These are phyloP conservation scores for Caenorhabditis wallacei DNA, from an alignment of 2,888 invertebrate genomes.

Conservation along the genomic window DNA sequence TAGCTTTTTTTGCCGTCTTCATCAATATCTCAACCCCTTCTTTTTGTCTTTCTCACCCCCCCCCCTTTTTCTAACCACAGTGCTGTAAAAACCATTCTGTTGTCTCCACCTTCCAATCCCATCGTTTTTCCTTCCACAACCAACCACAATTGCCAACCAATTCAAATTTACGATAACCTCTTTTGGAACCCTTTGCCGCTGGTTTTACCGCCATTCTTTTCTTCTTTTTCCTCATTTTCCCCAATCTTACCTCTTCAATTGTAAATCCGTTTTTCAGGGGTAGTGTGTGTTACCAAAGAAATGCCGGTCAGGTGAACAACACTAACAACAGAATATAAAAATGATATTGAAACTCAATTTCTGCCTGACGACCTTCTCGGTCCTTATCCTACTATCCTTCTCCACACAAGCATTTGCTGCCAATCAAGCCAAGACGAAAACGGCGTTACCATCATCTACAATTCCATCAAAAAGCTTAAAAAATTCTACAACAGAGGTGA, in stretches of 20 bases:
- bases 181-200: constrained; percentile 51
- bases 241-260: constrained; percentile 26
- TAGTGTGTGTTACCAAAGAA: constrained; percentile 56
- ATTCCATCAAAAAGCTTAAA: constrained; percentile 5
- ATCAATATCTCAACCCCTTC: constrained; percentile 33
- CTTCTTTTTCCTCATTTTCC: background rate
- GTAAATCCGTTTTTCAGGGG: constrained; percentile 52
- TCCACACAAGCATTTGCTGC: constrained; percentile 63
- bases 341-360: constrained; percentile 54
- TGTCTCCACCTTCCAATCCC: background rate
- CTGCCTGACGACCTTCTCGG: constrained; percentile 57
- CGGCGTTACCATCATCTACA: constrained; percentile 2
- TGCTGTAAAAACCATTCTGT: constrained; percentile 45
- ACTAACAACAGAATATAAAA: constrained; percentile 27
- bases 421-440: constrained; percentile 59
- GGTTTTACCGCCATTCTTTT: constrained; percentile 26
- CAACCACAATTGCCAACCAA: constrained; percentile 21
- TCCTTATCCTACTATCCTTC: constrained; percentile 55
- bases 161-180: constrained; percentile 61
- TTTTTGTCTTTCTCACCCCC: constrained; percentile 2
- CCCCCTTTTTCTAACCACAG: background rate
- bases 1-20: constrained; percentile 45
- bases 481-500: constrained; percentile 31
- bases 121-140: background rate
- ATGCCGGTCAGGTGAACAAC: constrained; percentile 60